A percentile compares a stretch with the other conserved stretches of the same genome.
Conservation (phyloP, 2,888 invertebrate genomes). For the Synergus umbraculus region DNA sequence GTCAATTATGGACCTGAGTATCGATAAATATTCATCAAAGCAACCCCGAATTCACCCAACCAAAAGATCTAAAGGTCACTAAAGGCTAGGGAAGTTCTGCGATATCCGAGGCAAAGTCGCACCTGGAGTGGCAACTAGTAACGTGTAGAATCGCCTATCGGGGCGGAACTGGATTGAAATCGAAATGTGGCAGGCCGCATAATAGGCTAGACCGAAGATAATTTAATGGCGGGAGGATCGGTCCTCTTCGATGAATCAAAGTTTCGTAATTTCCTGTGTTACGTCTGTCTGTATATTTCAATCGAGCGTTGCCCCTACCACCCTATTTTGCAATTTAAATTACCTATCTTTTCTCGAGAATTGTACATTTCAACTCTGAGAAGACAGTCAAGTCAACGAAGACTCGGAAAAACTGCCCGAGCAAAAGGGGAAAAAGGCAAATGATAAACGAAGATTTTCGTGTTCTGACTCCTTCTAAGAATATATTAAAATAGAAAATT, state of each 20-base stretch:
- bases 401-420: not conserved
- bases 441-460: not conserved
- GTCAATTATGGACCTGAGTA: not conserved
- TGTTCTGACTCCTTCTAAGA: not conserved
- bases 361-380: slow-evolving; percentile 12
- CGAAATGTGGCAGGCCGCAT: slow-evolving; percentile 47
- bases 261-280: slow-evolving; percentile 64
- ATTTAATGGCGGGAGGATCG: slow-evolving; percentile 47
- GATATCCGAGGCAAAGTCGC: not conserved
- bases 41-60: not conserved
- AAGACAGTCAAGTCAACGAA: not conserved
- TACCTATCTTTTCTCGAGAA: slow-evolving; percentile 16
- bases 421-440: not conserved
- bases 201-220: slow-evolving; percentile 46
- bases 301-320: slow-evolving; percentile 6
- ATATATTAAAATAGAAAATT: not conserved
- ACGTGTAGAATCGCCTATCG: slow-evolving; percentile 47
- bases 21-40: slow-evolving; percentile 2
- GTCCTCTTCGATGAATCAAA: slow-evolving; percentile 54
- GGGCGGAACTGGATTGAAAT: slow-evolving; percentile 47
- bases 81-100: too few relatives aligned
- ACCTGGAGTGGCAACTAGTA: slow-evolving; percentile 6
- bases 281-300: slow-evolving; percentile 44
- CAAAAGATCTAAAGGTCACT: too few relatives aligned
- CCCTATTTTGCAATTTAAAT: slow-evolving; percentile 30